Conservation (phyloP, 2,113 vertebrate genomes). For the Oostethus manadensis region DNA sequence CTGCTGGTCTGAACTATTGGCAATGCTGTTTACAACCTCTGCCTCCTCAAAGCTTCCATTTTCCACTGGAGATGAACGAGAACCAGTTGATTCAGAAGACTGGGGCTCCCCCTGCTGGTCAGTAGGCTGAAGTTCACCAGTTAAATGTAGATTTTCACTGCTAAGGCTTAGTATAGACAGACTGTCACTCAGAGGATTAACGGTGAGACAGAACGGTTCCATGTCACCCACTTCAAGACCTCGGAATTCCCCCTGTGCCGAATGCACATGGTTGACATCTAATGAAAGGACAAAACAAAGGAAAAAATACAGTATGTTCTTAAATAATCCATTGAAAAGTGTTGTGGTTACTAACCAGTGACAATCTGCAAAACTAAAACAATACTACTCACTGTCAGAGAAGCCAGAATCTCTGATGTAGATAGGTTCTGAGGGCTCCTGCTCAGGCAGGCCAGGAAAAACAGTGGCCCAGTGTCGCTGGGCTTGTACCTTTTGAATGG, state of each 20-base stretch:
- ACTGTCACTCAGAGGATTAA: constrained; percentile 93
- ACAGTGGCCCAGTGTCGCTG: constrained; percentile 84
- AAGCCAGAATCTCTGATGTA: constrained; percentile 77
- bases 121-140: constrained; percentile 80
- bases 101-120: constrained; percentile 85
- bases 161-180: constrained; percentile 93
- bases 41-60: constrained; percentile 86
- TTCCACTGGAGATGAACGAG: constrained; percentile 84
- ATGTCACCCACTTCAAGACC: constrained; percentile 82
- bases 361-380: neutral
- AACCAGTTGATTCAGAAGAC: constrained; percentile 87
- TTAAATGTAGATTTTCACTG: constrained; percentile 89
- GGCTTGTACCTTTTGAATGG: constrained; percentile 91
- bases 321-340: neutral
- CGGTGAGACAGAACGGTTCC: constrained; percentile 94
- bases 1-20: constrained; percentile 66
- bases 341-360: neutral
- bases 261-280: constrained; percentile 73
- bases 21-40: constrained; percentile 41
- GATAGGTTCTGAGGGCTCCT: constrained; percentile 47
- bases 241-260: constrained; percentile 65
- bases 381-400: constrained; percentile 74
- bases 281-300: constrained; percentile 4
- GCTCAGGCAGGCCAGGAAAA: constrained; percentile 52
- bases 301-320: neutral